Conservation (phyloP, 1,140 invertebrate genomes). For the Caenorhabditis briggsae region DNA sequence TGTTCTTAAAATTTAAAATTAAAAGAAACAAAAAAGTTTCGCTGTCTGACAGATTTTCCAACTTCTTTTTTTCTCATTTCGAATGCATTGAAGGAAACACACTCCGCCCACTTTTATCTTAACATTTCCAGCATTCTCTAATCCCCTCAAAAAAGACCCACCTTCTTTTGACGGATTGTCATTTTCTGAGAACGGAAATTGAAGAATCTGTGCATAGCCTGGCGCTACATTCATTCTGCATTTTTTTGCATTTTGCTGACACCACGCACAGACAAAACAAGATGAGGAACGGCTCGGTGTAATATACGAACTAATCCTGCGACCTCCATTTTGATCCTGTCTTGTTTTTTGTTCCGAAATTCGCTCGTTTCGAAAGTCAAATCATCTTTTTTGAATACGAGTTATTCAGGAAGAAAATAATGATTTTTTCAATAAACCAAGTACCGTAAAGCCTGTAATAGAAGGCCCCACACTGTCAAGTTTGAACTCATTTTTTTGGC, state of each 20-base stretch:
- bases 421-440: background rate
- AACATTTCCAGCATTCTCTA: background rate
- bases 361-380: background rate
- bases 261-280: background rate
- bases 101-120: background rate
- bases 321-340: conserved; percentile 38
- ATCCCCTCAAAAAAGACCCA: background rate
- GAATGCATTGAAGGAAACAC: conserved; percentile 44
- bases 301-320: conserved; percentile 24
- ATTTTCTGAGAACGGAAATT: background rate
- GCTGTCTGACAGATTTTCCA: background rate
- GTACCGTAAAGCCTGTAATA: background rate
- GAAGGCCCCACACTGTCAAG: too few species aligned
- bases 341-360: conserved; percentile 5
- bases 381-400: background rate
- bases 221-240: background rate
- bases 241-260: background rate
- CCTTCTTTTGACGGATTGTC: conserved; percentile 35
- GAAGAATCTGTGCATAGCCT: background rate
- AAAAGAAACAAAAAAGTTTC: background rate
- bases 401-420: background rate
- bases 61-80: background rate
- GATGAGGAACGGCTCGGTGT: conserved; percentile 27
- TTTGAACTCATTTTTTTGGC: too few species aligned
- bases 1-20: conserved; percentile 2